A percentile compares a stretch with the other conserved stretches of the same genome.
Evolutionary conservation across 2,888 invertebrate genomes (phyloP).

Genomic region (Nysson spinosus): DNA sequence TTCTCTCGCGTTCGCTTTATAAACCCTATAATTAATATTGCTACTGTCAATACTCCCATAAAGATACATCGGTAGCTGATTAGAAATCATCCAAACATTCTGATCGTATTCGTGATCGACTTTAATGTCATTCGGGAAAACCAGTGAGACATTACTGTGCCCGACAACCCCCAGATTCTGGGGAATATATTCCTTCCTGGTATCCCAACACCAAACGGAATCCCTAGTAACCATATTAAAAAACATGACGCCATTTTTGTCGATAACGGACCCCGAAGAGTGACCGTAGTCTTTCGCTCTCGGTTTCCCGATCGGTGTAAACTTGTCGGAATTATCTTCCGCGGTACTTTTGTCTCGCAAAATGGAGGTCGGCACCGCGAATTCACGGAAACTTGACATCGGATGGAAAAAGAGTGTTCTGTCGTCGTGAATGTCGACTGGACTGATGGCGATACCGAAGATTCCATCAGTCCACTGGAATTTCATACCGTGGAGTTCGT

Average conservation of each 20-base stretch:
- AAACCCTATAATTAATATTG: conserved; percentile 86
- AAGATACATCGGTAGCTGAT: conserved; percentile 86
- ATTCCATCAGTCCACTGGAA: conserved; percentile 92
- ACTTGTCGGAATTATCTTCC: conserved; percentile 67
- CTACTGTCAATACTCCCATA: conserved; percentile 82
- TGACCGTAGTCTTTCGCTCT: conserved; percentile 80
- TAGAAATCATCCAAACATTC: conserved; percentile 87
- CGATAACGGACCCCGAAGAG: conserved; percentile 86
- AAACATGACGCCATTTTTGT: conserved; percentile 86
- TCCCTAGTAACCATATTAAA: conserved; percentile 88
- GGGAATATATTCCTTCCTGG: conserved; percentile 83
- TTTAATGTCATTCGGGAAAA: conserved; percentile 90
- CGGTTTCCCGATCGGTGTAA: conserved; percentile 72
- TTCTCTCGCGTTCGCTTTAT: conserved; percentile 83
- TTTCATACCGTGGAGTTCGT: conserved; percentile 85
- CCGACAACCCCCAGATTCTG: conserved; percentile 83
- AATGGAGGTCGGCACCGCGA: conserved; percentile 84
- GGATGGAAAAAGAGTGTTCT: conserved; percentile 87
- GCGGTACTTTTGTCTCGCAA: conserved; percentile 81
- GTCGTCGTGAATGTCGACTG: conserved; percentile 79
- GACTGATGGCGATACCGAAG: conserved; percentile 86
- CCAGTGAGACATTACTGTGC: conserved; percentile 81
- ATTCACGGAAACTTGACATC: conserved; percentile 89
- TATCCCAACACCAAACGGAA: conserved; percentile 89
- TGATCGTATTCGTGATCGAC: conserved; percentile 85